Percentiles rank a stretch among this genome's conserved stretches.
Evolutionary conservation across 2,888 invertebrate species (phyloP).

Genomic region (Zaprionus lineosus): DNA sequence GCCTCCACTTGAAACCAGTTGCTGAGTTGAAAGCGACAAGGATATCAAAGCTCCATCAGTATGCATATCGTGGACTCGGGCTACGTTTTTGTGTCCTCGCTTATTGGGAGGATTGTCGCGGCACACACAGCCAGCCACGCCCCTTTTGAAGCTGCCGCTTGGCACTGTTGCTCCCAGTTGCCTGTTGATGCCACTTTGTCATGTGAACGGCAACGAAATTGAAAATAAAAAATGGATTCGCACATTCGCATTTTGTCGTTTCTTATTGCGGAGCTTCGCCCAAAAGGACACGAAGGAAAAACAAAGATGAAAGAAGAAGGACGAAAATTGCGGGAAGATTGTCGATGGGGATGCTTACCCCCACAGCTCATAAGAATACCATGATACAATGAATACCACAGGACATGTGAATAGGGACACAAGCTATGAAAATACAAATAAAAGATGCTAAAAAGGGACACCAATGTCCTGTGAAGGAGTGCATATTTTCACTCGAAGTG

Average conservation of each 20-base stretch:
- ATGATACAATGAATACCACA: background rate
- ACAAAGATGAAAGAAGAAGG: background rate
- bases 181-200: slow-evolving; percentile 70
- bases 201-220: slow-evolving; percentile 69
- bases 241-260: slow-evolving; percentile 33
- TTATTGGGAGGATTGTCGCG: slow-evolving; percentile 40
- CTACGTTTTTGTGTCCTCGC: too few relatives aligned
- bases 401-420: slow-evolving; percentile 14
- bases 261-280: slow-evolving; percentile 48
- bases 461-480: too few relatives aligned
- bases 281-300: slow-evolving; percentile 26
- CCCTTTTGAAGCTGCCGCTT: slow-evolving; percentile 14
- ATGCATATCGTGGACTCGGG: slow-evolving; percentile 27
- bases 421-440: too few relatives aligned
- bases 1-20: too few relatives aligned
- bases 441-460: too few relatives aligned
- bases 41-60: too few relatives aligned
- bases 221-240: slow-evolving; percentile 69
- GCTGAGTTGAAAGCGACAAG: too few relatives aligned
- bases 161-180: slow-evolving; percentile 39
- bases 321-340: background rate
- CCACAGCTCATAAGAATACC: too few relatives aligned
- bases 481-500: too few relatives aligned
- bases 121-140: slow-evolving; percentile 41
- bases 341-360: too few relatives aligned